Evolutionary conservation across 2,113 vertebrate species (phyloP).

Genomic region (Blennius ocellaris): DNA sequence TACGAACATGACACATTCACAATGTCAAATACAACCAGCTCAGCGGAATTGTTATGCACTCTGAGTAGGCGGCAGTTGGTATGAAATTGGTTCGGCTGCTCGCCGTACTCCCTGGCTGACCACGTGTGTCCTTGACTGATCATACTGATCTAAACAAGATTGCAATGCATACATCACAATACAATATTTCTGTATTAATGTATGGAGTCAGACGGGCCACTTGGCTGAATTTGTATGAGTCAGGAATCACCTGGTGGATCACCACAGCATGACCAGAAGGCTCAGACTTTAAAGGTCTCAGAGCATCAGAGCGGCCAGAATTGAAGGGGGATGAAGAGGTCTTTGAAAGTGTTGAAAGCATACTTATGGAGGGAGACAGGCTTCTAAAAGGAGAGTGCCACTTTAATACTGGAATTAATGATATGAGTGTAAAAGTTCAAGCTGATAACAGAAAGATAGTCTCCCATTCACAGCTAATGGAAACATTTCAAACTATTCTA

Average conservation of each 20-base stretch:
- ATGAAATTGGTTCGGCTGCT: constrained; percentile 66
- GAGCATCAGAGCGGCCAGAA: neutral
- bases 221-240: constrained; percentile 8
- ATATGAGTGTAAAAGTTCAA: neutral
- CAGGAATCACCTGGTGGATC: neutral
- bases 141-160: constrained; percentile 46
- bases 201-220: neutral
- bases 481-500: neutral
- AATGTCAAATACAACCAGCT: constrained; percentile 73
- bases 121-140: constrained; percentile 70
- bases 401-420: neutral
- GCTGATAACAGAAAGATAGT: neutral
- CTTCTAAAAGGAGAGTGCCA: neutral
- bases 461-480: neutral
- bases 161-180: constrained; percentile 52
- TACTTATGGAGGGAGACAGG: neutral
- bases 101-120: constrained; percentile 44
- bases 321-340: neutral
- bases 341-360: neutral
- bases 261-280: neutral
- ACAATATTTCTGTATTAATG: constrained; percentile 25
- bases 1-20: constrained; percentile 65
- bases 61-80: constrained; percentile 57
- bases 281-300: neutral
- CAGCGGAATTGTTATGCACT: constrained; percentile 72